Conservation (phyloP, 2,113 vertebrate species). For the Sturnus vulgaris region DNA sequence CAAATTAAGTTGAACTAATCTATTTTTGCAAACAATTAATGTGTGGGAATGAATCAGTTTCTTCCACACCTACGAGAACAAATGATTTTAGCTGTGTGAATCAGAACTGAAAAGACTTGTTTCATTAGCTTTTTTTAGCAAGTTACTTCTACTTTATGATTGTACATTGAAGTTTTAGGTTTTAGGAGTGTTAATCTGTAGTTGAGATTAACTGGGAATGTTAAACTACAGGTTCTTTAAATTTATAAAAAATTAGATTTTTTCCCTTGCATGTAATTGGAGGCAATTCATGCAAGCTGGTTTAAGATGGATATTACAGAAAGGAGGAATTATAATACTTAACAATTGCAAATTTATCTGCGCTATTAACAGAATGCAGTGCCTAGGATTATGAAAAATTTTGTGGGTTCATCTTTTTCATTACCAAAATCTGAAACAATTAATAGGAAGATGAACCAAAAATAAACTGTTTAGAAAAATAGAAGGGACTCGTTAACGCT, state of each 20-base stretch:
- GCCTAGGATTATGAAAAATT: neutral
- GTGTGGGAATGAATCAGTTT: neutral
- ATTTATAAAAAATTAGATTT: neutral
- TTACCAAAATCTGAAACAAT: neutral
- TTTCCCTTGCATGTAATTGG: neutral
- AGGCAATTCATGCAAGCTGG: neutral
- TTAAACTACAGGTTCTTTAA: neutral
- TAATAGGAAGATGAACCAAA: neutral
- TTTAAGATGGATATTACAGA: neutral
- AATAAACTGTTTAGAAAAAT: neutral
- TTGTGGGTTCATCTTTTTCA: neutral
- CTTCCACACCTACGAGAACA: neutral
- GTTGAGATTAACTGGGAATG: neutral
- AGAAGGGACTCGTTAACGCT: neutral
- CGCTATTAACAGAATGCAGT: neutral
- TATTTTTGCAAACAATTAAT: neutral
- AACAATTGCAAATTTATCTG: neutral
- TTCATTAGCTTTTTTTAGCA: slow-evolving; percentile 4
- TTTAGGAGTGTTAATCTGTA: neutral
- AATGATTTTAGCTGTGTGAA: neutral
- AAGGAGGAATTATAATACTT: neutral
- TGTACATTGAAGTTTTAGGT: neutral
- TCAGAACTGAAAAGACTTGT: neutral
- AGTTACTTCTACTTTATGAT: neutral
- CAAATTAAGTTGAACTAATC: neutral